Conservation (phyloP, 2,113 vertebrate genomes). For the Boulengeromyrus knoepffleri region DNA sequence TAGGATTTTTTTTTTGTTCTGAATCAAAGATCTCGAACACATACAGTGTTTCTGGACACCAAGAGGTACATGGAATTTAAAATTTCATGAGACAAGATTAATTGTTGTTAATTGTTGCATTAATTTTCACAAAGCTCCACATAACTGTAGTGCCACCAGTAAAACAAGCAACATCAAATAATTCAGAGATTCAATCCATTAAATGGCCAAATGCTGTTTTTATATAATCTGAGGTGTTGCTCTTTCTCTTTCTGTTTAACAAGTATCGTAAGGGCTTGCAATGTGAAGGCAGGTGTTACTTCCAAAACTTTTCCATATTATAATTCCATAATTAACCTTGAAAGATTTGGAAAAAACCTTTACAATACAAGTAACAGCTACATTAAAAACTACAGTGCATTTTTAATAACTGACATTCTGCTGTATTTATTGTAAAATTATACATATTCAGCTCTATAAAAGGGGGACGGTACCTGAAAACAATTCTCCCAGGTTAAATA, state of each 20-base stretch:
- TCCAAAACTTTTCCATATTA: neutral
- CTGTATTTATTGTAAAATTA: neutral
- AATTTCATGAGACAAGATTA: neutral
- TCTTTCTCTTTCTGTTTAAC: neutral
- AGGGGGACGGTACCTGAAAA: neutral
- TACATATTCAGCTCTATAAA: neutral
- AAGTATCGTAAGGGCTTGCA: neutral
- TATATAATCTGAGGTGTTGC: neutral
- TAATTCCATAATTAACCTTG: neutral
- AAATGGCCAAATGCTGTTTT: neutral
- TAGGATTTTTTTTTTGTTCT: neutral
- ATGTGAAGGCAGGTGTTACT: neutral
- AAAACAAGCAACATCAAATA: neutral
- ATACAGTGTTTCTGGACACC: neutral
- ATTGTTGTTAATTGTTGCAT: neutral
- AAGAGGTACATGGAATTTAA: neutral
- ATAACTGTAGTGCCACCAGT: neutral
- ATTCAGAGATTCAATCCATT: neutral
- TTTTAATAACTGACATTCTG: neutral
- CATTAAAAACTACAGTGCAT: neutral
- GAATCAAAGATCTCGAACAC: neutral
- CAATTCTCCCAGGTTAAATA: neutral
- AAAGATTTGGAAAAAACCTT: neutral
- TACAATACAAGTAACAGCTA: neutral
- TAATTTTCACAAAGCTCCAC: neutral